Percentiles rank a stretch among this genome's conserved stretches.
Conservation (phyloP, 1,140 invertebrate species). For the Ceratina calcarata region DNA sequence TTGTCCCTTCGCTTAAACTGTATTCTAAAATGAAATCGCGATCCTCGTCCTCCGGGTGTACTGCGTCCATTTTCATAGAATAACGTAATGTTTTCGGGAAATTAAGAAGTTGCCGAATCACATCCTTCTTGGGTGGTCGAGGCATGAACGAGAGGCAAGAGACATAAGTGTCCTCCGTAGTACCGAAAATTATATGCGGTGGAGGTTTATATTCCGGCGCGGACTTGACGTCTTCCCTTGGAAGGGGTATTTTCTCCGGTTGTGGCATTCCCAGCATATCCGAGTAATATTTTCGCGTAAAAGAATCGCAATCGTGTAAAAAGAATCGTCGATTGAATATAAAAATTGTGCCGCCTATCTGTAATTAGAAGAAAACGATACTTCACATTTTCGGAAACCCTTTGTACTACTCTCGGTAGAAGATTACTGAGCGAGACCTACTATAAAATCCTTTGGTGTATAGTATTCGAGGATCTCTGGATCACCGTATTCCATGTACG, state of each 20-base stretch:
- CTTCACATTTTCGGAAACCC: background rate
- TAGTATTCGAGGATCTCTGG: slow-evolving; percentile 88
- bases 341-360: slow-evolving; percentile 85
- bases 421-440: slow-evolving; percentile 33
- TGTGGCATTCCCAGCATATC: slow-evolving; percentile 78
- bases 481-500: slow-evolving; percentile 84
- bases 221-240: background rate
- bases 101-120: slow-evolving; percentile 84
- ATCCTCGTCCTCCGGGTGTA: slow-evolving; percentile 85
- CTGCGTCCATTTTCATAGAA: slow-evolving; percentile 83
- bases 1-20: slow-evolving; percentile 83
- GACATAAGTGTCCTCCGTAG: slow-evolving; percentile 87
- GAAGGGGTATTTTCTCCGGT: slow-evolving; percentile 66
- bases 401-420: background rate
- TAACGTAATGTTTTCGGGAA: slow-evolving; percentile 84
- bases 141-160: slow-evolving; percentile 85
- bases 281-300: slow-evolving; percentile 88
- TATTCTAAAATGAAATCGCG: slow-evolving; percentile 86
- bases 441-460: slow-evolving; percentile 87
- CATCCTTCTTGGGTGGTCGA: slow-evolving; percentile 85
- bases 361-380: slow-evolving; percentile 59
- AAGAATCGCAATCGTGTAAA: slow-evolving; percentile 89
- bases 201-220: slow-evolving; percentile 5
- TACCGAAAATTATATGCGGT: slow-evolving; percentile 50
- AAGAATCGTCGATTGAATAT: slow-evolving; percentile 87